Conservation (phyloP, 2,797 vertebrate species). For the Acanthurus lineatus region DNA sequence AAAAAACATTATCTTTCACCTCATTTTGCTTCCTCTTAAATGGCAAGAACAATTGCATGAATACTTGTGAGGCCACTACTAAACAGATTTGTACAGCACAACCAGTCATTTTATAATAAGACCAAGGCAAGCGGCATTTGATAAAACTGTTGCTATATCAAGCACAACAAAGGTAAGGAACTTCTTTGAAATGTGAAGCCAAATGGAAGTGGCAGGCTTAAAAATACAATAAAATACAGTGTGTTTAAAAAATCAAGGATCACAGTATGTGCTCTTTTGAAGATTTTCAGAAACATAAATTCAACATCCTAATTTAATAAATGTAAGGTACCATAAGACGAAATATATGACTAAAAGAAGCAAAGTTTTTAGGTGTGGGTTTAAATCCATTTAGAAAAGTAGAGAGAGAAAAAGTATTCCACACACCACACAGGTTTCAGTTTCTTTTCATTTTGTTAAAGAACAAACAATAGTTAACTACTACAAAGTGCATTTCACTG, state of each 20-base stretch:
- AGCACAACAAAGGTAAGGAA: conserved; percentile 1
- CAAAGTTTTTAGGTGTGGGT: not conserved
- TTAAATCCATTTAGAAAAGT: not conserved
- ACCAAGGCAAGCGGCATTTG: conserved; percentile 12
- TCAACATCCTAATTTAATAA: not conserved
- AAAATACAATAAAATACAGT: not conserved
- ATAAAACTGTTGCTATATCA: not conserved
- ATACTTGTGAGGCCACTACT: conserved; percentile 15
- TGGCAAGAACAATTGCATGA: not conserved
- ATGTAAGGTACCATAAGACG: not conserved
- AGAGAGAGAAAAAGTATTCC: conserved; percentile 1
- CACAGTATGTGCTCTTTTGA: not conserved
- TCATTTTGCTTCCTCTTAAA: conserved; percentile 35
- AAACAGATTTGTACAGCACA: conserved; percentile 17
- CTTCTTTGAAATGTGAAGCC: conserved; percentile 1
- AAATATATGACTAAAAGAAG: not conserved
- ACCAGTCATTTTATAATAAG: conserved; percentile 14
- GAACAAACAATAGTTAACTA: too few relatives aligned
- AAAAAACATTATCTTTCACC: conserved; percentile 31
- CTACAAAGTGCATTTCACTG: too few relatives aligned
- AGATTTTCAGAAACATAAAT: not conserved
- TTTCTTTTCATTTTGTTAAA: not conserved
- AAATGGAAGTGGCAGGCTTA: not conserved
- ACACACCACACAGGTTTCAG: not conserved
- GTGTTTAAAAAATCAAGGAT: not conserved